Evolutionary conservation across 1,140 invertebrate species (phyloP), one percentile per base, ranked within the genome.

Genomic region (Lordiphosa mommai): DNA sequence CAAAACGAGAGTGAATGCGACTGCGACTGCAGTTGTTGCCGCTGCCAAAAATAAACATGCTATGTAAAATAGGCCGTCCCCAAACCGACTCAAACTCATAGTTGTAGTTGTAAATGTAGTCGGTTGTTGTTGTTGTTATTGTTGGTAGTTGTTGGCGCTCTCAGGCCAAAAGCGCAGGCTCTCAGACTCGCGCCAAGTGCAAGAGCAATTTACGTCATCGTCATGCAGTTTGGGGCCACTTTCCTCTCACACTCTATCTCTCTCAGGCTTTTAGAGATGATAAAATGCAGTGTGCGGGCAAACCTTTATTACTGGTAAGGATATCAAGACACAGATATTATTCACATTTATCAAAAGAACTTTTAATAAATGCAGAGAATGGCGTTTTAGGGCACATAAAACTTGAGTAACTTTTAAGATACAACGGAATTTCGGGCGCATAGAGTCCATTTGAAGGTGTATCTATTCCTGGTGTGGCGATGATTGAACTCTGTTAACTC

Each of bases 41-140:
- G 43, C 33, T 47, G 44, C 71, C 71, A 68, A 72, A 82, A 76
- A 84, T 84, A 82, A 82, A 82, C 71, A 76, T 76, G 67, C 67
- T 65, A 52, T 59, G 77, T 67, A 65, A 82, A 82, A 76, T 82
- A 76, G 77, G 77, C 67, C 77, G 76, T 33, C 34, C 20, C 60
- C 46, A 57, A 60, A 47, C 33, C 55, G 47, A 37, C 51, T 14
- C 41, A 61, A 34, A 56, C 52, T 33, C 33, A 32, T 34, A 37
- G 16, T 66, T 48, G 36, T 55, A 46, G 55, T 52, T 68, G n/a
- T 52, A 43, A 4, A 38, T 20, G 17, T 20, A 4, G 17, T 4
- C 17, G 17, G 17, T 4, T 4, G 17, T n/a, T n/a, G n/a, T n/a
- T n/a, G n/a, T n/a, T n/a, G n/a, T n/a, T n/a, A n/a, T n/a, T n/a